Percentiles rank a stretch among this genome's conserved stretches.
These are phyloP conservation scores for Pangasianodon gigas DNA, from an alignment of 2,113 vertebrate genomes.

Conservation along the genomic window DNA sequence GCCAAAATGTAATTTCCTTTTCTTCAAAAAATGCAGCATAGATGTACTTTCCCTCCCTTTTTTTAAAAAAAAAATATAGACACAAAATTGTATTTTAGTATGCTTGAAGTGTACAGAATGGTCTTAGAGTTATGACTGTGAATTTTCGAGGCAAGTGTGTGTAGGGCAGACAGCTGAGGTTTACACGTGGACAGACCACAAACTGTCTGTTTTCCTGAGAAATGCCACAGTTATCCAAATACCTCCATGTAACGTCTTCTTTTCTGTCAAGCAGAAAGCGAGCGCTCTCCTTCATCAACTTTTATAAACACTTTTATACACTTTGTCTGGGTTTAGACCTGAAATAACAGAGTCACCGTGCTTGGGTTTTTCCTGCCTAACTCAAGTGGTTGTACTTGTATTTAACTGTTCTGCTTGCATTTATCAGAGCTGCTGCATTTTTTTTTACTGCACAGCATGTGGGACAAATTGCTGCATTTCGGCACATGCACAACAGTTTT, in stretches of 20 bases:
- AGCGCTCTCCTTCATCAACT: conserved; percentile 1
- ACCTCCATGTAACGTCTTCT: conserved; percentile 1
- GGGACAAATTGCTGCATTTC: conserved; percentile 22
- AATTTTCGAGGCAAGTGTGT: conserved; percentile 4
- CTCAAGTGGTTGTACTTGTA: conserved; percentile 8
- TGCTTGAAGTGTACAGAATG: neutral
- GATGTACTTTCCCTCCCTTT: too few relatives aligned
- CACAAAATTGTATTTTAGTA: neutral
- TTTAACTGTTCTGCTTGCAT: neutral
- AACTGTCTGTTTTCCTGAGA: conserved; percentile 40
- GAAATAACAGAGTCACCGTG: conserved; percentile 1
- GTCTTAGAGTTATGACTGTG: neutral
- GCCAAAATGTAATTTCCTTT: neutral
- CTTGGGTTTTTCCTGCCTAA: conserved; percentile 6
- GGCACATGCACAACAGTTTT: conserved; percentile 1
- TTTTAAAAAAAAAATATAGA: neutral
- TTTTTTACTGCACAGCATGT: conserved; percentile 22
- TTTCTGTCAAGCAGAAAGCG: conserved; percentile 4
- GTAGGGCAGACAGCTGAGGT: neutral
- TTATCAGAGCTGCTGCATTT: conserved; percentile 15
- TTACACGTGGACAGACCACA: conserved; percentile 41
- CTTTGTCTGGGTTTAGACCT: conserved; percentile 7
- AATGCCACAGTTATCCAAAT: conserved; percentile 39
- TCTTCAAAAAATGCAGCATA: neutral
- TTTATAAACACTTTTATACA: conserved; percentile 18